phyloP scores from a whole-genome alignment of 2,888 invertebrate genomes.

The Melangyna quadrimaculata region DNA sequence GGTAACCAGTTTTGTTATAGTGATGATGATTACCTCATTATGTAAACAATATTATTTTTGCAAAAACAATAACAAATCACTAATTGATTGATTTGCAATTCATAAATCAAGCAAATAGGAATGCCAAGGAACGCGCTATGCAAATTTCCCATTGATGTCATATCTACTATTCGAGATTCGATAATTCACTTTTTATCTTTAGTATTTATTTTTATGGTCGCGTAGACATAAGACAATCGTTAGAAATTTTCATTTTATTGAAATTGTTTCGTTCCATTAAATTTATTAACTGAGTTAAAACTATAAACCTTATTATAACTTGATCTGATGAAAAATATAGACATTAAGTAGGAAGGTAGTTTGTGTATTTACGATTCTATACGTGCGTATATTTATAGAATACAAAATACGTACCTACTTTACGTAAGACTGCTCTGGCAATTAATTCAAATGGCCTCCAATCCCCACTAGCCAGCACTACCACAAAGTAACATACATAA shows the following conservation, averaged over 20 bases:
- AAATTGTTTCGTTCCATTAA: slow-evolving; percentile 48
- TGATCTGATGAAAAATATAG: background rate
- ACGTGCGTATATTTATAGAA: slow-evolving; percentile 36
- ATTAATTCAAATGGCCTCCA: slow-evolving; percentile 27
- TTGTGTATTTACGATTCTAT: background rate
- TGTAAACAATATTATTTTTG: background rate
- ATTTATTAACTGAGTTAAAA: slow-evolving; percentile 31
- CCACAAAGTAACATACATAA: slow-evolving; percentile 14
- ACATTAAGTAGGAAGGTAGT: background rate
- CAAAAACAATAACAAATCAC: slow-evolving; percentile 19
- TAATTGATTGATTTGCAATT: slow-evolving; percentile 61
- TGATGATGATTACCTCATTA: slow-evolving; percentile 18
- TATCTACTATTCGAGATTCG: slow-evolving; percentile 29
- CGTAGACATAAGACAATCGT: slow-evolving; percentile 19
- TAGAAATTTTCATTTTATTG: background rate
- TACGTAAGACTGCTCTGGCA: slow-evolving; percentile 14
- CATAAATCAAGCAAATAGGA: slow-evolving; percentile 27
- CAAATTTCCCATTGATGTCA: slow-evolving; percentile 58
- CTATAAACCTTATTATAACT: background rate
- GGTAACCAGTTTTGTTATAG: slow-evolving; percentile 35
- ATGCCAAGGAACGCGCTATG: slow-evolving; percentile 32
- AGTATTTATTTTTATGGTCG: slow-evolving; percentile 7
- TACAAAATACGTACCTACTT: background rate
- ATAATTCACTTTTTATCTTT: slow-evolving; percentile 17
- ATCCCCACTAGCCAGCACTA: background rate